Percentiles rank a stretch among this genome's conserved stretches.
Conservation (phyloP, 2,797 vertebrate genomes). For the Crax fasciolata region DNA sequence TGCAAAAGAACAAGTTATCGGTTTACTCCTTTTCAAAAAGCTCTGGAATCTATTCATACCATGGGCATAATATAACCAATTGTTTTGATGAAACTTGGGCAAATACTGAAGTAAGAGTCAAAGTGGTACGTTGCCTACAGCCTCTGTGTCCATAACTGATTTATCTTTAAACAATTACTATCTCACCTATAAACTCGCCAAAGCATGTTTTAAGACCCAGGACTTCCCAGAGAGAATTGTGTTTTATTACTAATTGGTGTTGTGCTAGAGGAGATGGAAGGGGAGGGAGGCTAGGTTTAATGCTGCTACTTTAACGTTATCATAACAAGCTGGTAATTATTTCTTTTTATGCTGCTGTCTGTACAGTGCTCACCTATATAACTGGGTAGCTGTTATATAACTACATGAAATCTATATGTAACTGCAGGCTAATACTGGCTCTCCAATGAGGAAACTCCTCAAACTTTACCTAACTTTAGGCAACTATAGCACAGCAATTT, state of each 20-base stretch:
- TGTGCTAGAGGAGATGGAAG: slow-evolving; percentile 24
- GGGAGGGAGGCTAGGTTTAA: background rate
- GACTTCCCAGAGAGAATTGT: background rate
- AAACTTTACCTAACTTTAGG: background rate
- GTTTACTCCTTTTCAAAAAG: slow-evolving; percentile 47
- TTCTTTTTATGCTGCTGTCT: background rate
- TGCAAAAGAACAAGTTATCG: slow-evolving; percentile 61
- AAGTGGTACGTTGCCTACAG: slow-evolving; percentile 42
- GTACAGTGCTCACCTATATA: background rate
- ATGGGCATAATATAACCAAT: slow-evolving; percentile 22
- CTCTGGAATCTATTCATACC: slow-evolving; percentile 38
- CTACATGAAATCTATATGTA: background rate
- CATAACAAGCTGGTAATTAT: background rate
- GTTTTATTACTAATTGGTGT: slow-evolving; percentile 46
- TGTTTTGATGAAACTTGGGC: slow-evolving; percentile 47
- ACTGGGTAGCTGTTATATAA: background rate
- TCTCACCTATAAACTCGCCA: slow-evolving; percentile 63
- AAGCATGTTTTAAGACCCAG: slow-evolving; percentile 42
- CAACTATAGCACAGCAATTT: background rate
- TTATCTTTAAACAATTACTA: slow-evolving; percentile 67
- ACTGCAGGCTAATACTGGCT: background rate
- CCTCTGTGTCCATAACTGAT: slow-evolving; percentile 53
- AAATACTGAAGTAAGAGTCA: slow-evolving; percentile 50
- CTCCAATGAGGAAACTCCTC: background rate
- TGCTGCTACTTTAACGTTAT: background rate